Evolutionary conservation across 2,113 vertebrate species (phyloP).

Genomic region (Hyaena hyaena): DNA sequence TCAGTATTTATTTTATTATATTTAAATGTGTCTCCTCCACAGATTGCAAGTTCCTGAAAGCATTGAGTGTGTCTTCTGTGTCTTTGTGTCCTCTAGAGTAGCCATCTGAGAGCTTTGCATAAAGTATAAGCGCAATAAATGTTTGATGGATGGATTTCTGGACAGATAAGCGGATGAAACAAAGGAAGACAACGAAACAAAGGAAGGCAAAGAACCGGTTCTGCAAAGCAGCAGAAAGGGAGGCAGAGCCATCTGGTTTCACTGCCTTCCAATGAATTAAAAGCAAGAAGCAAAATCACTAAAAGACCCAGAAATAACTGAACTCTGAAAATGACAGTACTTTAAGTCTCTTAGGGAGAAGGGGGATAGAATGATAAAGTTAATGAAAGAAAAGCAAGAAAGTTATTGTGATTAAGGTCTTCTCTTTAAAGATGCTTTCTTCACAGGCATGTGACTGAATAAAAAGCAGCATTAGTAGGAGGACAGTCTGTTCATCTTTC

Average conservation of each 20-base stretch:
- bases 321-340: conserved; percentile 45
- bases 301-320: not conserved
- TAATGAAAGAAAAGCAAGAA: conserved; percentile 11
- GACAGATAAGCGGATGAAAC: not conserved
- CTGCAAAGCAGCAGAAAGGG: not conserved
- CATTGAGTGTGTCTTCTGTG: not conserved
- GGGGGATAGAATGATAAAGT: not conserved
- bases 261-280: not conserved
- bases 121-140: not conserved
- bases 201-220: conserved; percentile 12
- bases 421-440: conserved; percentile 19
- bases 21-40: not conserved
- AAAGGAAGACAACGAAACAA: not conserved
- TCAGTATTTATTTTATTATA: not conserved
- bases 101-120: not conserved
- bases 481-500: not conserved
- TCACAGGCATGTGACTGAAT: not conserved
- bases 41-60: not conserved
- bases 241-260: not conserved
- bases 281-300: not conserved
- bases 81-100: not conserved
- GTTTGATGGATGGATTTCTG: not conserved
- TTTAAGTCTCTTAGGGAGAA: not conserved
- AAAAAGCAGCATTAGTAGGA: not conserved
- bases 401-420: not conserved